Evolutionary conservation across 2,888 invertebrate genomes (phyloP).

Genomic region (Pyrrhopygopsis socrates): DNA sequence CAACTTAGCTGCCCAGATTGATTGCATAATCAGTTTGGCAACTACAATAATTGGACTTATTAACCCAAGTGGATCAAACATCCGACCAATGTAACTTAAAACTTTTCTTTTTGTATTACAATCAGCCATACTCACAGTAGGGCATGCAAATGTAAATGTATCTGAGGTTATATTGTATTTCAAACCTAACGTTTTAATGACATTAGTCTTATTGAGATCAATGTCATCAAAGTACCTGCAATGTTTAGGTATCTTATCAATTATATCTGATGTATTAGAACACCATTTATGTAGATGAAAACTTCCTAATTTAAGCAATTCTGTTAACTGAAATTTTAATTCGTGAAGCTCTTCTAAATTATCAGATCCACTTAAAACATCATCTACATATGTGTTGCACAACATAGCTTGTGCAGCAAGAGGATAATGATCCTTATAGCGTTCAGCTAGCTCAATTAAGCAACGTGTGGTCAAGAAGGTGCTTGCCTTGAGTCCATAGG

Average conservation of each 20-base stretch:
- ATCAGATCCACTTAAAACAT: slow-evolving; percentile 31
- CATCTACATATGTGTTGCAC: not conserved
- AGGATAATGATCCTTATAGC: slow-evolving; percentile 38
- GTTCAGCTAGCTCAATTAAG: slow-evolving; percentile 46
- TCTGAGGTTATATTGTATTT: not conserved
- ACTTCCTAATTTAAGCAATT: too few relatives aligned
- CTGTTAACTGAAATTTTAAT: too few relatives aligned
- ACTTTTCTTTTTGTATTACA: not conserved
- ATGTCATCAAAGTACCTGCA: not conserved
- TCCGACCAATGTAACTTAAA: not conserved
- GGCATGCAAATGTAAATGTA: not conserved
- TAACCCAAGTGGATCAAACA: not conserved
- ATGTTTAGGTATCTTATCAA: not conserved
- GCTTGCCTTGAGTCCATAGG: slow-evolving; percentile 54
- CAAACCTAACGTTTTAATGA: not conserved
- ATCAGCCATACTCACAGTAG: not conserved
- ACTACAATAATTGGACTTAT: not conserved
- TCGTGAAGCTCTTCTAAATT: not conserved
- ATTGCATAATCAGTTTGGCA: not conserved
- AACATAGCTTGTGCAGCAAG: slow-evolving; percentile 49
- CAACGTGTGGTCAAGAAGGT: slow-evolving; percentile 53
- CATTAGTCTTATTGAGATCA: not conserved
- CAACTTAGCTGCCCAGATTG: not conserved
- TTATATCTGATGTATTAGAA: too few relatives aligned
- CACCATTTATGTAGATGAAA: too few relatives aligned